Percentiles rank a stretch among this genome's conserved stretches.
Conservation (phyloP, 2,113 vertebrate species). For the Cephalopholis sonnerati region DNA sequence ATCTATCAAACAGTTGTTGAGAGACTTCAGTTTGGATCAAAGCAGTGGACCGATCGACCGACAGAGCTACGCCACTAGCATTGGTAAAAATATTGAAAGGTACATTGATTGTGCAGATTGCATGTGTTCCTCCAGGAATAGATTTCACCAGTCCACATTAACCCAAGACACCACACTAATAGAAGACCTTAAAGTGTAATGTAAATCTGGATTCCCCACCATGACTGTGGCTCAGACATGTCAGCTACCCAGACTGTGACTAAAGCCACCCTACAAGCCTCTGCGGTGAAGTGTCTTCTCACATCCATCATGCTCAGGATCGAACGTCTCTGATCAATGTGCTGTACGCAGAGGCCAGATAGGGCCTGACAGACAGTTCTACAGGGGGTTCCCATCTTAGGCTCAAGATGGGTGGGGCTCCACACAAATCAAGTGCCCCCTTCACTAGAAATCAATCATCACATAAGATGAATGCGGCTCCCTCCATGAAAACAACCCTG, state of each 20-base stretch:
- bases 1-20: background rate
- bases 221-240: slow-evolving; percentile 36
- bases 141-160: background rate
- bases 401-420: slow-evolving; percentile 25
- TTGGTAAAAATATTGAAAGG: background rate
- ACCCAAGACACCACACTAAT: slow-evolving; percentile 1
- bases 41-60: no score
- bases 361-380: slow-evolving; percentile 65
- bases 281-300: slow-evolving; percentile 52
- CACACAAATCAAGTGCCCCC: slow-evolving; percentile 52
- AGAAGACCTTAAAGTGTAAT: no score
- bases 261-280: slow-evolving; percentile 49
- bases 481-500: slow-evolving; percentile 35
- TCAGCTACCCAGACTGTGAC: slow-evolving; percentile 48
- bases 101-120: slow-evolving; percentile 2
- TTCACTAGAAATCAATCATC: slow-evolving; percentile 67
- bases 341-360: slow-evolving; percentile 45
- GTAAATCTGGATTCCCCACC: slow-evolving; percentile 31
- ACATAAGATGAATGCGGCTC: slow-evolving; percentile 46
- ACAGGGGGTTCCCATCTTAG: slow-evolving; percentile 48
- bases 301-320: slow-evolving; percentile 72
- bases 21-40: background rate
- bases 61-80: background rate
- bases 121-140: background rate
- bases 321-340: slow-evolving; percentile 64